Base-by-base conservation (phyloP, 2,888 invertebrate genomes). In the Schrankia costaestrigalis region DNA sequence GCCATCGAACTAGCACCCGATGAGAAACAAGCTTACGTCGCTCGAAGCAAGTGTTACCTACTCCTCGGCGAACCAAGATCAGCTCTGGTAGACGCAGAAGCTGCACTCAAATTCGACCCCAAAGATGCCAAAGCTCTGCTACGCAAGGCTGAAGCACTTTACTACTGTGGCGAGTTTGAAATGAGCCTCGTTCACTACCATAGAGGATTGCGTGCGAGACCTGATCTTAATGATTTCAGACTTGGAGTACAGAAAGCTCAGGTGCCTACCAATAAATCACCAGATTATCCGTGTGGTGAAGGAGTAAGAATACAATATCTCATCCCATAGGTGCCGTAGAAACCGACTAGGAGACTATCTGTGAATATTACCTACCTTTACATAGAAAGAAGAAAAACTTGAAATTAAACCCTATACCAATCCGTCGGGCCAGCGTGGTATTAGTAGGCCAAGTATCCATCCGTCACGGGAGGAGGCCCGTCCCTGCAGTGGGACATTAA, bases 81-180 rank as follows among this genome's bases (percentile, higher is more conserved):
- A 49, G 97, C 97, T 0, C 82, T 97, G 3, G 81, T 90, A 34
- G 96, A 98, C 68, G 96, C 97, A 0, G 96, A 97, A 71, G 90
- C 91, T 1, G 96, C 97, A 0, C 83, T 97, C 2, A 88, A 86
- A 27, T 88, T 92, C 31, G 94, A 95, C 59, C 92, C 93, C 24
- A 91, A 90, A 46, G 93, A 93, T 64, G 84, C 83, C 0, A 80
- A 78, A 39, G 81, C 84, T 3, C 90, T 97, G 41, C 95, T 94
- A 63, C 95, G 96, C 68, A 98, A 97, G 79, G 97, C 97, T 0
- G 97, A 98, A 77, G 93, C 96, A 0, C 85, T 97, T 21, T 98
- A 97, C 78, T 95, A 95, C 72, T 90, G 97, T 29, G 97, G 97
- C 0, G 95, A 97, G 69, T 98, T 97, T 70, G 98, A 98, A 73